These are phyloP conservation scores for Acanthochromis polyacanthus DNA, from an alignment of 2,113 vertebrate species.

Conservation along the genomic window DNA sequence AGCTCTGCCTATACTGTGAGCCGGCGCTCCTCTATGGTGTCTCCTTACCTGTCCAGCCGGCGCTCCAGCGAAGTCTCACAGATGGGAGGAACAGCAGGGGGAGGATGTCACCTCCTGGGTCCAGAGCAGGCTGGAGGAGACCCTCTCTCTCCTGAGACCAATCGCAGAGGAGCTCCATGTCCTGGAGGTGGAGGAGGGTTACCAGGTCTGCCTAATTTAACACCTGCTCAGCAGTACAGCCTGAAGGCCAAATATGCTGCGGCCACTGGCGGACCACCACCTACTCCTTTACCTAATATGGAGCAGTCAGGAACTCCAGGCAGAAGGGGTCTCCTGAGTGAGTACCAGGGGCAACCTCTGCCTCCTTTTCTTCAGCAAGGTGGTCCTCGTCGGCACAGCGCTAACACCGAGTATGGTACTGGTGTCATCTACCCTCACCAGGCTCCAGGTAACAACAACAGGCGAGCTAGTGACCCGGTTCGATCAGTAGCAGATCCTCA, in stretches of 20 bases:
- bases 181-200: conserved; percentile 75
- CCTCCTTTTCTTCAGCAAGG: conserved; percentile 82
- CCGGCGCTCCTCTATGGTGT: conserved; percentile 92
- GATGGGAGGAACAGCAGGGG: conserved; percentile 61
- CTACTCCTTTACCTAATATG: conserved; percentile 87
- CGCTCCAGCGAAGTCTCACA: conserved; percentile 87
- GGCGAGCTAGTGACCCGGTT: conserved; percentile 94
- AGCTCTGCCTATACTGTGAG: conserved; percentile 97
- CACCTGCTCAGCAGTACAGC: conserved; percentile 92
- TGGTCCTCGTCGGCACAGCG: conserved; percentile 84
- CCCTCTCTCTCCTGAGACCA: conserved; percentile 83
- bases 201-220: conserved; percentile 88
- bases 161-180: conserved; percentile 80
- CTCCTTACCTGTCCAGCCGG: conserved; percentile 88
- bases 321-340: conserved; percentile 77
- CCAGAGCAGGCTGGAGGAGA: conserved; percentile 78
- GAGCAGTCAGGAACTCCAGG: conserved; percentile 79
- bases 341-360: conserved; percentile 78
- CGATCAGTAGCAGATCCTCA: conserved; percentile 81
- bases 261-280: conserved; percentile 91
- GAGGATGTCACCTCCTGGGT: conserved; percentile 71
- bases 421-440: conserved; percentile 84
- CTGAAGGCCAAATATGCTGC: conserved; percentile 94
- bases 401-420: conserved; percentile 87
- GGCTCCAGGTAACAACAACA: conserved; percentile 80